Base-by-base conservation (phyloP, 1,140 invertebrate genomes). In the Atta cephalotes region DNA sequence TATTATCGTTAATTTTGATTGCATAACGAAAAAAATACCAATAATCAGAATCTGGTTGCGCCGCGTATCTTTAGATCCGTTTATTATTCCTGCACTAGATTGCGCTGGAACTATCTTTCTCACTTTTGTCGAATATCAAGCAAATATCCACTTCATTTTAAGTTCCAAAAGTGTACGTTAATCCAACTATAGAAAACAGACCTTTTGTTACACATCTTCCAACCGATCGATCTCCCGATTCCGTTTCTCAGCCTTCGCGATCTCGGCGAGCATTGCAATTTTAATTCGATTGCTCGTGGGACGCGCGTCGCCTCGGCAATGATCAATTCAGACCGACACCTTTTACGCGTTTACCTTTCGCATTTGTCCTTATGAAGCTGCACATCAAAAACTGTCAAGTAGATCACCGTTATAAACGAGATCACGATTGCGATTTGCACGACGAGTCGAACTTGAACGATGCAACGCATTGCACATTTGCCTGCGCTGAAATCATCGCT, bases 401-500 rank as follows among this genome's bases (percentile, higher is more conserved):
- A 45, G 39, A 45, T 45, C 39, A 2, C 39, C 39, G 39, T 45
- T 12, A 10, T 45, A 53, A 80, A 35, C 28, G 16, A 49, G 76
- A 51, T 58, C 51, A 45, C 65, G 51, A 56, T 70, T 81, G 66
- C 21, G 66, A 81, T 81, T 39, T 81, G 53, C 65, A 81, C 35
- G n/a, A 6, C 65, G 18, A 18, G 45, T 39, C 28, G 31, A 14
- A 56, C n/a, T 39, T 68, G 25, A 51, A 14, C 35, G 76, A 16
- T 45, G 16, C 58, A 28, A n/a, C 18, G 16, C 49, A 5, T 10
- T 81, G 78, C 78, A 74, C 49, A 58, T 81, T 81, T n/a, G 49
- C 10, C 65, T 14, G 14, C 21, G 63, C 31, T 81, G 63, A 81
- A 81, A 81, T 81, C 78, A 81, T 81, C 78, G 65, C 78, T 56